Conservation (phyloP, 2,113 vertebrate genomes). For the Triplophysa siluroides region DNA sequence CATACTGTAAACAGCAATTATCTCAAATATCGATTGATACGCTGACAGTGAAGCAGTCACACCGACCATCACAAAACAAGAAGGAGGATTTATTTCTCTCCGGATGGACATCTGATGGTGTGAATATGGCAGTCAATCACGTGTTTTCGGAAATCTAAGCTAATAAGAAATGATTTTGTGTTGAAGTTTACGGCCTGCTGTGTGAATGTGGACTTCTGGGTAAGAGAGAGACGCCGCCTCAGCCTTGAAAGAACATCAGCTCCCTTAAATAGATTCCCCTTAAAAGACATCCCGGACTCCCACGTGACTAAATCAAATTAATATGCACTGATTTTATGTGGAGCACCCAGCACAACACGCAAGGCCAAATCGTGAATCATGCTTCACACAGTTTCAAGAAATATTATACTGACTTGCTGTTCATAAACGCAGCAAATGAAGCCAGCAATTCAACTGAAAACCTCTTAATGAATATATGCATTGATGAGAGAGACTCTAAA, state of each 20-base stretch:
- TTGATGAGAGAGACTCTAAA: too few relatives aligned
- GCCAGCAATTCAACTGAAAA: neutral
- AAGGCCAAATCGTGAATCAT: neutral
- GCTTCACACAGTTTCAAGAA: neutral
- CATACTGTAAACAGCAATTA: conserved; percentile 14
- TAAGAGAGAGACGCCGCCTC: conserved; percentile 29
- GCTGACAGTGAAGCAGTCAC: conserved; percentile 3
- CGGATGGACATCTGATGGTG: too few relatives aligned
- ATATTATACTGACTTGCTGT: neutral
- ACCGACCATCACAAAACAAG: conserved; percentile 24
- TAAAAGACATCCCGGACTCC: conserved; percentile 40
- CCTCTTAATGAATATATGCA: too few relatives aligned
- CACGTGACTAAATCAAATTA: conserved; percentile 35
- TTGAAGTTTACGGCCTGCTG: conserved; percentile 35
- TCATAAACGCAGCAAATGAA: conserved; percentile 8
- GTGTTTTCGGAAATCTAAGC: neutral
- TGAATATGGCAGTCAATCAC: neutral
- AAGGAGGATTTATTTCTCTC: neutral
- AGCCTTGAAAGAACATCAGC: conserved; percentile 40
- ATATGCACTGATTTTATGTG: conserved; percentile 29
- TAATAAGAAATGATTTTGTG: conserved; percentile 22
- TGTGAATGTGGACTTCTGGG: conserved; percentile 22
- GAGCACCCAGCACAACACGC: conserved; percentile 22
- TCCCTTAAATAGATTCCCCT: conserved; percentile 51
- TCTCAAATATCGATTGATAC: conserved; percentile 27